These are phyloP conservation scores for Butorides virescens DNA, from an alignment of 2,113 vertebrate species.

Conservation along the genomic window DNA sequence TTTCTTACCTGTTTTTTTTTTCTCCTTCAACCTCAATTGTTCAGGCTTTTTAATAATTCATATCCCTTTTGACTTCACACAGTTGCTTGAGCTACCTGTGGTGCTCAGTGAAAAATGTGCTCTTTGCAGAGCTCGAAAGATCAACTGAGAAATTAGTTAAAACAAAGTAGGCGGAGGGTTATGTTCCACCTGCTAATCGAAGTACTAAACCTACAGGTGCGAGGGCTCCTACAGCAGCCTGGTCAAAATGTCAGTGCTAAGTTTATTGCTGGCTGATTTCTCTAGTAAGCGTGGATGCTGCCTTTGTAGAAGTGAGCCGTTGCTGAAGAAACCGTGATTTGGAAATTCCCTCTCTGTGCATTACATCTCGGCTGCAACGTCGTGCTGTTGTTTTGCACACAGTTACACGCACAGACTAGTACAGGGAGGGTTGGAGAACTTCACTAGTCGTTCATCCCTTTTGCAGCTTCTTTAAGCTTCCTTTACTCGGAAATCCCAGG, in stretches of 20 bases:
- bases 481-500: background rate
- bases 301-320: background rate
- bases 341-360: background rate
- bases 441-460: background rate
- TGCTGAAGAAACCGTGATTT: background rate
- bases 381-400: background rate
- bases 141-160: constrained; percentile 39
- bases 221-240: background rate
- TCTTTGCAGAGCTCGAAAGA: constrained; percentile 41
- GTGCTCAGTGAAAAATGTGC: constrained; percentile 22
- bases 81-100: constrained; percentile 20
- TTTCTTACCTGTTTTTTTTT: constrained; percentile 3
- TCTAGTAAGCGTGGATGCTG: background rate
- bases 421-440: background rate
- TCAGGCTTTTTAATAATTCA: constrained; percentile 51
- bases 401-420: background rate
- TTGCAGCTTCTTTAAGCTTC: background rate
- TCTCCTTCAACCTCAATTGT: background rate
- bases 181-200: constrained; percentile 25
- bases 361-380: background rate
- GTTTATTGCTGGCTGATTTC: background rate
- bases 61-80: constrained; percentile 35
- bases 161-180: background rate
- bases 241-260: background rate
- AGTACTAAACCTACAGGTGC: background rate